Conservation (phyloP, 2,113 vertebrate species). For the Verasper variegatus region DNA sequence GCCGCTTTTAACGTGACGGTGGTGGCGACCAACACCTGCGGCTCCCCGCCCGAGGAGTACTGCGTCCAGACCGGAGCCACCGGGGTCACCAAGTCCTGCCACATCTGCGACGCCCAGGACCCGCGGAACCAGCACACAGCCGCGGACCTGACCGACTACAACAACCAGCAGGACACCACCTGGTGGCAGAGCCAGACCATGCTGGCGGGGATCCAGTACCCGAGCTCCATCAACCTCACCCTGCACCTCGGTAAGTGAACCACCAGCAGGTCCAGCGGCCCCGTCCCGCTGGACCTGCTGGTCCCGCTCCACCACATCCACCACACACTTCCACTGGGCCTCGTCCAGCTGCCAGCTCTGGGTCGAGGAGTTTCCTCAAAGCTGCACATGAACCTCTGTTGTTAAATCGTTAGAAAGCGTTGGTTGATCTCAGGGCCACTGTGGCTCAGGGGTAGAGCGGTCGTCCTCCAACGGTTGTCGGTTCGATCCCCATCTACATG, state of each 20-base stretch:
- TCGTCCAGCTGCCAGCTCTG: too few relatives aligned
- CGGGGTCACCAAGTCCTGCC: constrained; percentile 98
- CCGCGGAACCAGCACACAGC: constrained; percentile 90
- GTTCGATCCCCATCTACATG: too few relatives aligned
- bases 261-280: not conserved
- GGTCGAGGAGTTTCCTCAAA: too few relatives aligned
- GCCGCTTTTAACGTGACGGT: constrained; percentile 96
- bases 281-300: too few relatives aligned
- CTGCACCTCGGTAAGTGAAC: constrained; percentile 90
- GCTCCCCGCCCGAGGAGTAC: constrained; percentile 95
- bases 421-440: too few relatives aligned
- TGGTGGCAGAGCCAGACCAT: constrained; percentile 99
- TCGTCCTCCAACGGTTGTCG: too few relatives aligned
- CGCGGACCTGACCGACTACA: constrained; percentile 96
- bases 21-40: constrained; percentile 96
- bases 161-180: constrained; percentile 96
- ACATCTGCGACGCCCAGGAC: constrained; percentile 92
- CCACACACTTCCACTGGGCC: not conserved
- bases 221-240: constrained; percentile 93
- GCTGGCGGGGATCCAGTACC: constrained; percentile 97
- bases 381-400: too few relatives aligned
- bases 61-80: constrained; percentile 99
- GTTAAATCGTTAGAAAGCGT: too few relatives aligned
- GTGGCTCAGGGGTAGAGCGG: too few relatives aligned
- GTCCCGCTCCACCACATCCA: too few relatives aligned